Evolutionary conservation across 2,888 invertebrate genomes (phyloP).

Genomic region (Oligia strigilis): DNA sequence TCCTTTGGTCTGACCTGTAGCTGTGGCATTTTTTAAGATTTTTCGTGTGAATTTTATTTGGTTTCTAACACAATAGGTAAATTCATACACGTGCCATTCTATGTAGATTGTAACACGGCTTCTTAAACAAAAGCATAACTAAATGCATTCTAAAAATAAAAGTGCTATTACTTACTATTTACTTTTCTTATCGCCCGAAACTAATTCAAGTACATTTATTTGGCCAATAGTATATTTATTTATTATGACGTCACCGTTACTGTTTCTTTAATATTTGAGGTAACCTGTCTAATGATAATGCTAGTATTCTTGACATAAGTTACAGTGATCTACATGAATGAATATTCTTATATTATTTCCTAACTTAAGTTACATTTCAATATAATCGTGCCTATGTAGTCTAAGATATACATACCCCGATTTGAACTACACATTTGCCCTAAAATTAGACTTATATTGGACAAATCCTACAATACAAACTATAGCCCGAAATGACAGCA

Average conservation of each 20-base stretch:
- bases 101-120: conserved; percentile 6
- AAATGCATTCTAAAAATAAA: conserved; percentile 45
- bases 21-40: not conserved
- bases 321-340: not conserved
- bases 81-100: conserved; percentile 19
- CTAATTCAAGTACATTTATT: conserved; percentile 27
- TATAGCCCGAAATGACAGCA: not conserved
- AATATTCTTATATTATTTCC: not conserved
- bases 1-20: not conserved
- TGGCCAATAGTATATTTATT: conserved; percentile 11
- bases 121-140: conserved; percentile 29
- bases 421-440: not conserved
- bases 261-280: not conserved
- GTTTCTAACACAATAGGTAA: not conserved
- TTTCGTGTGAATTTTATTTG: not conserved
- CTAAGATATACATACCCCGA: not conserved
- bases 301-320: not conserved
- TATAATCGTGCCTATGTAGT: not conserved
- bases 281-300: not conserved
- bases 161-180: conserved; percentile 29
- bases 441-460: not conserved
- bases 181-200: conserved; percentile 36
- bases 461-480: not conserved
- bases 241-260: not conserved
- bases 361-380: not conserved